These are phyloP conservation scores for Octopus sinensis DNA, from an alignment of 1,140 invertebrate genomes.

Conservation along the genomic window DNA sequence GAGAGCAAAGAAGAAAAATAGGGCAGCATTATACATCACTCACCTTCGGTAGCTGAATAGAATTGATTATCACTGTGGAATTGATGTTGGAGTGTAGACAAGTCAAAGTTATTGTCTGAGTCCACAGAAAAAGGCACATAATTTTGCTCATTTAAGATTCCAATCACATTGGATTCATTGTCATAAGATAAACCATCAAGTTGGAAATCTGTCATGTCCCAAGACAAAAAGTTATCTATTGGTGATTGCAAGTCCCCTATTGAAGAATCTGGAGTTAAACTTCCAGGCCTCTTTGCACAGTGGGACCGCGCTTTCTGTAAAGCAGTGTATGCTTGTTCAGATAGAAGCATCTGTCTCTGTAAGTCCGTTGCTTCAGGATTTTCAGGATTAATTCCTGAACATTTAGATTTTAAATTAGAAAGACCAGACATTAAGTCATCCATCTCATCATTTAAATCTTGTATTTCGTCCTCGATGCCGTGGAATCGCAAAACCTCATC, in stretches of 20 bases:
- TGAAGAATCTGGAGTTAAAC: conserved; percentile 6
- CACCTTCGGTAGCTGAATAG: no score
- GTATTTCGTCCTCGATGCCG: conserved; percentile 44
- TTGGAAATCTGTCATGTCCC: background rate
- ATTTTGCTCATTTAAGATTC: background rate
- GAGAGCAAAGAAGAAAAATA: no score
- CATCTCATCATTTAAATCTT: conserved; percentile 47
- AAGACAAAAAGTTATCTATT: conserved; percentile 5
- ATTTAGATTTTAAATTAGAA: conserved; percentile 28
- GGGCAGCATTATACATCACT: no score
- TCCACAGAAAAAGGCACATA: conserved; percentile 7
- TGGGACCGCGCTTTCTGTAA: conserved; percentile 1
- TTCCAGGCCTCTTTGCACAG: conserved; percentile 10
- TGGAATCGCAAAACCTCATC: conserved; percentile 34
- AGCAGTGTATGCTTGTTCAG: conserved; percentile 15
- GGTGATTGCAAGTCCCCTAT: conserved; percentile 14
- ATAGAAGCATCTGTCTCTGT: background rate
- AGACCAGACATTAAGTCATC: conserved; percentile 41
- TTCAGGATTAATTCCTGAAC: conserved; percentile 10
- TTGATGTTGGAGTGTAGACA: no score
- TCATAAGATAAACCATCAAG: background rate
- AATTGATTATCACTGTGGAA: no score
- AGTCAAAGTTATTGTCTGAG: background rate
- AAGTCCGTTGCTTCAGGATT: conserved; percentile 5
- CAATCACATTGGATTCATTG: background rate